Evolutionary conservation across 2,888 invertebrate genomes (phyloP).

Genomic region (Heliconius erato): DNA sequence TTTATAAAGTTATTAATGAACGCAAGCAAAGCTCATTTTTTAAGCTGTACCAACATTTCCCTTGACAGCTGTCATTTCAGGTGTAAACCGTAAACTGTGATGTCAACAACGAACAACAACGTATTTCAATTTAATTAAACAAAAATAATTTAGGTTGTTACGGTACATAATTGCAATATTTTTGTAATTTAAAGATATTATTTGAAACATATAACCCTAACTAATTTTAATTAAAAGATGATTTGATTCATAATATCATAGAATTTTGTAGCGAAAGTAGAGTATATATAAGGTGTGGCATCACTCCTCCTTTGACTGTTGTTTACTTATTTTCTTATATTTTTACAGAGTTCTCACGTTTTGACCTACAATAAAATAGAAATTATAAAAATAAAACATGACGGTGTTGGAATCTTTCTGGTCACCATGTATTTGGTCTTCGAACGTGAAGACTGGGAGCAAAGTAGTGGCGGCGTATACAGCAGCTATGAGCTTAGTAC

Average conservation of each 20-base stretch:
- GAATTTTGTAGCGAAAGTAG: not conserved
- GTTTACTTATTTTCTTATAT: conserved; percentile 10
- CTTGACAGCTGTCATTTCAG: not conserved
- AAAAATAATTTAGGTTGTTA: not conserved
- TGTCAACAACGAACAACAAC: conserved; percentile 37
- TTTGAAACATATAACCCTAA: not conserved
- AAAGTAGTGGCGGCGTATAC: conserved; percentile 93
- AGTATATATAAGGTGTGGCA: conserved; percentile 41
- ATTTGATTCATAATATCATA: conserved; percentile 1
- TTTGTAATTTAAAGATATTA: not conserved
- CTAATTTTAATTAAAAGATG: not conserved
- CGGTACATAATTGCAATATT: not conserved
- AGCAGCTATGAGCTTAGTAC: conserved; percentile 89
- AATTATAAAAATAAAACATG: conserved; percentile 82
- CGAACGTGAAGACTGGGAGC: conserved; percentile 91
- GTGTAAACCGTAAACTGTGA: not conserved
- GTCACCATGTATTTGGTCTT: conserved; percentile 95
- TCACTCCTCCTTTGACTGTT: not conserved
- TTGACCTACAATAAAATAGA: not conserved
- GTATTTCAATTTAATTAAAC: conserved; percentile 31
- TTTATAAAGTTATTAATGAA: not conserved
- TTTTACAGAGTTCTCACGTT: conserved; percentile 25
- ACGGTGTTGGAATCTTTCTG: conserved; percentile 91
- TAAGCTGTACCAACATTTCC: not conserved
- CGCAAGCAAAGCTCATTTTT: not conserved